A percentile compares a stretch with the other conserved stretches of the same genome.
phyloP scores from a whole-genome alignment of 2,888 invertebrate genomes.

The Nipponacmea schrenckii region DNA sequence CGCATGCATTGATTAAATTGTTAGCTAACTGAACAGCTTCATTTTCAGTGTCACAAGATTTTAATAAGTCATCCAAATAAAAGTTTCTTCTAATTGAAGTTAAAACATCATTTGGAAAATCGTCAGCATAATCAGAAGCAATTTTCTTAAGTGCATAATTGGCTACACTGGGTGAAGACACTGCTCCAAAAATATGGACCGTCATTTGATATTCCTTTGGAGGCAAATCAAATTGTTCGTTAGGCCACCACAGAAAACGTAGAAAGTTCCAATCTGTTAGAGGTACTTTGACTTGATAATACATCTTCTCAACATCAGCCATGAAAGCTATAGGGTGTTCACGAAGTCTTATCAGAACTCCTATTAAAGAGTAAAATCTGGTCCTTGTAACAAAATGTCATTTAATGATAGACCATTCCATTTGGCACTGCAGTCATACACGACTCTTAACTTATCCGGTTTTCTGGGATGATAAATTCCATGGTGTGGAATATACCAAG shows the following conservation, averaged over 20 bases:
- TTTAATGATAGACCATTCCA: constrained; percentile 14
- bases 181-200: constrained; percentile 5
- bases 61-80: constrained; percentile 12
- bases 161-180: constrained; percentile 10
- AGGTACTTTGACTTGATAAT: constrained; percentile 16
- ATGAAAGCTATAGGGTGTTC: constrained; percentile 18
- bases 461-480: constrained; percentile 28
- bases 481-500: constrained; percentile 22
- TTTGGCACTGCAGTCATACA: constrained; percentile 19
- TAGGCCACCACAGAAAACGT: constrained; percentile 18
- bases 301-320: constrained; percentile 23
- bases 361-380: constrained; percentile 20
- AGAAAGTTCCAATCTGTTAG: constrained; percentile 12
- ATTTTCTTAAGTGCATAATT: neutral
- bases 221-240: neutral
- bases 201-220: constrained; percentile 8
- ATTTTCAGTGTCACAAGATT: constrained; percentile 7
- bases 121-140: neutral
- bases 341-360: constrained; percentile 17
- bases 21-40: constrained; percentile 9
- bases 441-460: constrained; percentile 12
- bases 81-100: constrained; percentile 7
- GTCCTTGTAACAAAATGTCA: constrained; percentile 19
- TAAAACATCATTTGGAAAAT: neutral
- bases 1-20: neutral